Conservation (phyloP, 2,888 invertebrate genomes). For the Fragum sueziense region DNA sequence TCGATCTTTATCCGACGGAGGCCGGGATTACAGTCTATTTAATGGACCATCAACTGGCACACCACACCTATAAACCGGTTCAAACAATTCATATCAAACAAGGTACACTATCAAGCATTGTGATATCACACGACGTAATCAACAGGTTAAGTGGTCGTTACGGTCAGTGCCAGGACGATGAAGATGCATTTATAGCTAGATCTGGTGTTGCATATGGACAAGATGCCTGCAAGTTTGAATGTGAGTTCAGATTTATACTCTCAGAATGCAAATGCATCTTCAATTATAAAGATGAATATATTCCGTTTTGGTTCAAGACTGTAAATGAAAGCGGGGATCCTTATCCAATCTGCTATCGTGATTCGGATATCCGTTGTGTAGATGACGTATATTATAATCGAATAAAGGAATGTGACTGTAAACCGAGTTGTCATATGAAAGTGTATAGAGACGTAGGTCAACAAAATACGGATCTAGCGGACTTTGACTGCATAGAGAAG, state of each 20-base stretch:
- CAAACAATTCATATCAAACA: neutral
- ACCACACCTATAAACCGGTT: neutral
- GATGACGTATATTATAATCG: too few relatives aligned
- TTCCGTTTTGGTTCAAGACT: too few relatives aligned
- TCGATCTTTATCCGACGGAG: neutral
- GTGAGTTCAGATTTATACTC: neutral
- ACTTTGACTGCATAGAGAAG: too few relatives aligned
- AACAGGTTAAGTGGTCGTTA: neutral
- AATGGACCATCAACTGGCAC: neutral
- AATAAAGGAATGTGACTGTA: neutral
- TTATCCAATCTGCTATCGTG: too few relatives aligned
- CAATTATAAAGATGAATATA: too few relatives aligned
- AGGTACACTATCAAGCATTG: neutral
- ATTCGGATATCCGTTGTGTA: too few relatives aligned
- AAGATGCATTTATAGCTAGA: neutral
- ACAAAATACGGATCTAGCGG: neutral
- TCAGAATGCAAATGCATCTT: neutral
- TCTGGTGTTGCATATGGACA: neutral
- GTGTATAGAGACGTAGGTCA: neutral
- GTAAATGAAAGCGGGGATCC: too few relatives aligned
- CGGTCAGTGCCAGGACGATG: neutral
- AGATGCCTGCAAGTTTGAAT: neutral
- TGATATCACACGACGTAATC: neutral
- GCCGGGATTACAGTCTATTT: neutral
- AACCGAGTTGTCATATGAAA: neutral